phyloP scores from a whole-genome alignment of 2,888 invertebrate genomes.

The Rotaria sp. region DNA sequence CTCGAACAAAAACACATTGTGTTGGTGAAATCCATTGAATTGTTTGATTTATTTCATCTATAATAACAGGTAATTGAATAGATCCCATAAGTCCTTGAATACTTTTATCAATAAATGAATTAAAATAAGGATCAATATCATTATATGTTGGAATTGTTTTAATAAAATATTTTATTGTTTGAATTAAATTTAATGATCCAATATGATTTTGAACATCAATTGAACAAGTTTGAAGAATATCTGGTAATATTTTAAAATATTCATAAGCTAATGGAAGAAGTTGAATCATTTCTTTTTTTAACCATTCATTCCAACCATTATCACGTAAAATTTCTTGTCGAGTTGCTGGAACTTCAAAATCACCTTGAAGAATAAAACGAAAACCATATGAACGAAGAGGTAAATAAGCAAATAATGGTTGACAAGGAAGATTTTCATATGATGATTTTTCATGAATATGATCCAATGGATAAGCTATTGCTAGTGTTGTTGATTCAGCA shows the following conservation, averaged over 20 bases:
- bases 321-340: slow-evolving; percentile 54
- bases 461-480: background rate
- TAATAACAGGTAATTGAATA: background rate
- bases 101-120: background rate
- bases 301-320: slow-evolving; percentile 55
- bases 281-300: slow-evolving; percentile 43
- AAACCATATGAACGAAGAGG: slow-evolving; percentile 55
- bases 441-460: background rate
- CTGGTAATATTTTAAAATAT: background rate
- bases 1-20: slow-evolving; percentile 30
- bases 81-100: background rate
- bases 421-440: slow-evolving; percentile 45
- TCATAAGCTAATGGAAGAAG: slow-evolving; percentile 21
- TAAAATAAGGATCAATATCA: background rate
- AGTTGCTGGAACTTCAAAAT: slow-evolving; percentile 56
- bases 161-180: background rate
- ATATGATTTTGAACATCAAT: no score
- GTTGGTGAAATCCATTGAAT: slow-evolving; percentile 1
- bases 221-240: background rate
- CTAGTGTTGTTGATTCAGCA: background rate
- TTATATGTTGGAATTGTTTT: background rate
- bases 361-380: slow-evolving; percentile 54
- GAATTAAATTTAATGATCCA: background rate
- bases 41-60: background rate
- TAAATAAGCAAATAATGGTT: slow-evolving; percentile 54